phyloP scores from a whole-genome alignment of 64 coral and sea anemone species.

The Astreopora myriophthalma region DNA sequence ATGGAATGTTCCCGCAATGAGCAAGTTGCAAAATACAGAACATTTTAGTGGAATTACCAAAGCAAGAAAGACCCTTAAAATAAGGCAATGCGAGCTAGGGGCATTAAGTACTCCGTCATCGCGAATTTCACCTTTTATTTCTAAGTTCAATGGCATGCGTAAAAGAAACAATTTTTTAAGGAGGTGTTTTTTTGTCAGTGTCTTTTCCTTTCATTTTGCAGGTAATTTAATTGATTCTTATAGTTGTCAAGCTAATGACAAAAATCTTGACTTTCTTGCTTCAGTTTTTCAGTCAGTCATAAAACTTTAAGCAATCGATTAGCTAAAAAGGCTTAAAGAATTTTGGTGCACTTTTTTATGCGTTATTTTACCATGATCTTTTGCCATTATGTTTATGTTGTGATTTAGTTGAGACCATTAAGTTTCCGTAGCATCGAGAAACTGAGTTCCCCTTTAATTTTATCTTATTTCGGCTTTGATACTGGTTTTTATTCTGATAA shows the following conservation, averaged over 20 bases:
- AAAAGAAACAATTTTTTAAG: no score
- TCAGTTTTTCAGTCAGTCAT: background rate
- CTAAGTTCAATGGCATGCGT: background rate
- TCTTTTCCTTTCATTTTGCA: background rate
- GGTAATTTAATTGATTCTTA: background rate
- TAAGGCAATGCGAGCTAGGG: background rate
- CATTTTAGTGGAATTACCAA: background rate
- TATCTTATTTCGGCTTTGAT: conserved; percentile 23
- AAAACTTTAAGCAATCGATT: background rate
- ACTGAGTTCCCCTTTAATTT: background rate
- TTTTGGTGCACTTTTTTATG: background rate
- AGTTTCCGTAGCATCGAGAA: background rate
- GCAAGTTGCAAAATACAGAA: background rate
- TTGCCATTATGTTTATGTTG: background rate
- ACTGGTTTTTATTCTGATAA: conserved; percentile 33
- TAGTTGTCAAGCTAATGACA: background rate
- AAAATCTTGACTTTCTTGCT: background rate
- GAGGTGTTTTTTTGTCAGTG: background rate
- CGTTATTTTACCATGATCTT: background rate
- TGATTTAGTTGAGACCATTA: background rate
- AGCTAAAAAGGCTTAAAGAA: background rate
- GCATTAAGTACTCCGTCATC: no score
- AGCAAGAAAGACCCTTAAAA: background rate
- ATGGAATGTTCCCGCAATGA: background rate
- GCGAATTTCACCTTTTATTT: background rate